phyloP scores from a whole-genome alignment of 2,888 invertebrate genomes.

The Crioceris asparagi region DNA sequence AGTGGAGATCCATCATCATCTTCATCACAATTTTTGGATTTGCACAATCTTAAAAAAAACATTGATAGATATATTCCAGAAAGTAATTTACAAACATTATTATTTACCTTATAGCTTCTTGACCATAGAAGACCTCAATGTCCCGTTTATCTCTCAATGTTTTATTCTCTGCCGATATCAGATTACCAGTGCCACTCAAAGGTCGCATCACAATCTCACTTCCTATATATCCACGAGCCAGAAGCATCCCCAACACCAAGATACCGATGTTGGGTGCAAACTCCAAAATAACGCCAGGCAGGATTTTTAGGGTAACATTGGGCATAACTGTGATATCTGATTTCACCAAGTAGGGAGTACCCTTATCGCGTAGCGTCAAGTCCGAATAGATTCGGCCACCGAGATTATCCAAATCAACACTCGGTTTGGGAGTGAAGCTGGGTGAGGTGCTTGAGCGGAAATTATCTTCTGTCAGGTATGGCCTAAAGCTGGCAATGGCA shows the following conservation, averaged over 20 bases:
- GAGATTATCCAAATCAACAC: slow-evolving; percentile 53
- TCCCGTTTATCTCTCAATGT: slow-evolving; percentile 19
- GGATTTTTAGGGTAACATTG: slow-evolving; percentile 71
- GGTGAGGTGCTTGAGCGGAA: slow-evolving; percentile 68
- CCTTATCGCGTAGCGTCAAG: slow-evolving; percentile 49
- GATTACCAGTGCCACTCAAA: slow-evolving; percentile 33
- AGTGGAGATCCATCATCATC: slow-evolving; percentile 39
- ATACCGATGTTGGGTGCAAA: slow-evolving; percentile 95
- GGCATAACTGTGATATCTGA: slow-evolving; percentile 98
- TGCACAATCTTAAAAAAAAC: slow-evolving; percentile 46
- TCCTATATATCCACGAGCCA: slow-evolving; percentile 68
- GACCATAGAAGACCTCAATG: slow-evolving; percentile 40
- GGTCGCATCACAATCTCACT: slow-evolving; percentile 73
- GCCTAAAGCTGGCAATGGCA: slow-evolving; percentile 82
- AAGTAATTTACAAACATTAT: neutral
- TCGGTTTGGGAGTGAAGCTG: slow-evolving; percentile 45
- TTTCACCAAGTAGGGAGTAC: slow-evolving; percentile 62
- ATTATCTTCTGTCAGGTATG: slow-evolving; percentile 70
- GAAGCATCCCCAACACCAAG: slow-evolving; percentile 80
- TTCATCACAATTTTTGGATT: slow-evolving; percentile 58
- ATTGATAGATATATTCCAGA: neutral
- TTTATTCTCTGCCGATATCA: slow-evolving; percentile 27
- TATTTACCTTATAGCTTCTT: slow-evolving; percentile 51
- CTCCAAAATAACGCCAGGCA: slow-evolving; percentile 82
- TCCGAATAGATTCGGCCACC: slow-evolving; percentile 67